A percentile compares a stretch with the other conserved stretches of the same genome.
phyloP scores from a whole-genome alignment of 2,797 vertebrate species.

The Pangasius macronema region DNA sequence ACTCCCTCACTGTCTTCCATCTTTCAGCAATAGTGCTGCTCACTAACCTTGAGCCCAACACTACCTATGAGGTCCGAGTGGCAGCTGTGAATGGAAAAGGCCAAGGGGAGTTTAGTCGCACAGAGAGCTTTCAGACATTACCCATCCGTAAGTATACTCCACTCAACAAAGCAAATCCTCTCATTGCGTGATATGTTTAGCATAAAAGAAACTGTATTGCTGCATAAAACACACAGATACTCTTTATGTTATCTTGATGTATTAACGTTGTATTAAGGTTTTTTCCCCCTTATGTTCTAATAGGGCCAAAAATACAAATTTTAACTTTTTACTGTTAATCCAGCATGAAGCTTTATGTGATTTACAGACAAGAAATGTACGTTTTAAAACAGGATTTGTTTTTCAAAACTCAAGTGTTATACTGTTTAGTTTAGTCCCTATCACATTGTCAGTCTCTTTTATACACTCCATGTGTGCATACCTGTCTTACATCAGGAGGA shows the following conservation, averaged over 20 bases:
- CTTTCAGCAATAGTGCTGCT: slow-evolving; percentile 86
- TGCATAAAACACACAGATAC: not conserved
- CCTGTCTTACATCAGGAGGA: not conserved
- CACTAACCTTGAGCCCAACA: slow-evolving; percentile 93
- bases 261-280: not conserved
- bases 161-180: slow-evolving; percentile 3
- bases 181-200: not conserved
- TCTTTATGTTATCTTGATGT: not conserved
- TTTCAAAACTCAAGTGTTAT: not conserved
- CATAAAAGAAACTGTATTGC: not conserved
- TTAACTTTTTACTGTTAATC: not conserved
- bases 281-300: not conserved
- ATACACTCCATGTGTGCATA: not conserved
- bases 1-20: slow-evolving; percentile 13
- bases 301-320: not conserved
- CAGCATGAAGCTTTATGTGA: not conserved
- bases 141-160: slow-evolving; percentile 88
- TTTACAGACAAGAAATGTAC: not conserved
- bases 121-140: slow-evolving; percentile 91
- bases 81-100: slow-evolving; percentile 97
- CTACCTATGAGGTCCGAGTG: slow-evolving; percentile 93
- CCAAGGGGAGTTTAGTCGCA: slow-evolving; percentile 94
- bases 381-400: not conserved
- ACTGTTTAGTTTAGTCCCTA: not conserved
- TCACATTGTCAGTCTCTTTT: not conserved